phyloP scores from a whole-genome alignment of 2,797 vertebrate genomes.

The Clarias laeviceps region DNA sequence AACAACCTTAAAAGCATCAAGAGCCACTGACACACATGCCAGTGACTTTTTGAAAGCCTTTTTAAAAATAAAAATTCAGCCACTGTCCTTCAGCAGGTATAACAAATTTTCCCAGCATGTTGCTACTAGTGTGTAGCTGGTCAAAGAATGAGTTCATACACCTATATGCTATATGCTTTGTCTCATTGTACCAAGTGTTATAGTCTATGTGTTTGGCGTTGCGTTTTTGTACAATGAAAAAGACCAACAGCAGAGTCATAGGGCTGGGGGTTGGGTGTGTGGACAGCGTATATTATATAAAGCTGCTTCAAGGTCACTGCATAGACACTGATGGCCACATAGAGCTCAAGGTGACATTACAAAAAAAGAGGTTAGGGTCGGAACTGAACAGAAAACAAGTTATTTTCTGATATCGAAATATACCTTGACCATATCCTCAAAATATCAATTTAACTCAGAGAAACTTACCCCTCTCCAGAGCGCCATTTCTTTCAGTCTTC shows the following conservation, averaged over 20 bases:
- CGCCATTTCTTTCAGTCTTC: conserved; percentile 39
- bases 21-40: background rate
- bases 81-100: background rate
- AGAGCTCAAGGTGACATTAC: conserved; percentile 37
- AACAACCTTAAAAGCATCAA: background rate
- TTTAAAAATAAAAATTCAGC: background rate
- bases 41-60: background rate
- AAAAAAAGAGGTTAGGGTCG: conserved; percentile 8
- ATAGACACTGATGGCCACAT: conserved; percentile 30
- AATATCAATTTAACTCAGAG: background rate
- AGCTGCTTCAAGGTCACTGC: conserved; percentile 34
- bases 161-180: background rate
- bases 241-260: background rate
- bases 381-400: background rate
- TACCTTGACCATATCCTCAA: background rate
- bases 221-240: background rate
- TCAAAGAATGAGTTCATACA: background rate
- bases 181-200: background rate
- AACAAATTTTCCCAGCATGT: background rate
- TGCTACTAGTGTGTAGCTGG: background rate
- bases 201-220: background rate
- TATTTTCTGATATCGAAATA: background rate
- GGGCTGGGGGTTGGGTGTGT: conserved; percentile 16
- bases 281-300: conserved; percentile 38
- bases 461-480: conserved; percentile 49